Evolutionary conservation across 2,888 invertebrate species (phyloP), one percentile per base, ranked within the genome.

Genomic region (Melitaea athalia): DNA sequence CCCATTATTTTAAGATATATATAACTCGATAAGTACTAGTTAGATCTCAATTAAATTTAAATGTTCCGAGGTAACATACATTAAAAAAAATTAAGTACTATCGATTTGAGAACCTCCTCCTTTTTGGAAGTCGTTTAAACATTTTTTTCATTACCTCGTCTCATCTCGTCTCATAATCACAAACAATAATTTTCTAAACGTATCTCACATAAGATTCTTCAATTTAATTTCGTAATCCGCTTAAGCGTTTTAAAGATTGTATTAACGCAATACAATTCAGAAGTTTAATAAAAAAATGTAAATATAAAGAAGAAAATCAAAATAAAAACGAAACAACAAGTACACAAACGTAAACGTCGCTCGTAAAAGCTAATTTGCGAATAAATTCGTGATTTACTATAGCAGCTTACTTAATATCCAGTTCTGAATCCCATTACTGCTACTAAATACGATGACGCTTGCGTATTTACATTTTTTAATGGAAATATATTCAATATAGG

Each of bases 361-460:
- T 69, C 72, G 67, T 74, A 70, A 74, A 74, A 72, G 64, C 67
- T 72, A 72, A 74, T 71, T 68, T 71, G 74, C 71, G 64, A 71
- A 74, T 74, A 72, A 74, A 72, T 45, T 68, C 61, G 61, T 64
- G 61, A 59, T 70, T 64, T 64, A 70, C 62, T 64, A 64, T 53
- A 62, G 61, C 64, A 52, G 68, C 70, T 64, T 55, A 72, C 64
- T 67, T 69, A n/a, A n/a, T 69, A 64, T 63, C 69, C 62, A 52
- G 50, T 50, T 33, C 62, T 68, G 62, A 33, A 64, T 64, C 59
- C 62, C 70, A 68, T 70, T 64, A 64, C 64, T 14, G 63, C 38
- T 50, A 50, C 59, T 63, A 55, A 65, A 70, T 68, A 63, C 49
- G 68, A 64, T 62, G 67, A 67, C 67, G 61, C 50, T 57, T 45